Base-by-base conservation (phyloP, 2,888 invertebrate species). In the Entomobrya proxima region DNA sequence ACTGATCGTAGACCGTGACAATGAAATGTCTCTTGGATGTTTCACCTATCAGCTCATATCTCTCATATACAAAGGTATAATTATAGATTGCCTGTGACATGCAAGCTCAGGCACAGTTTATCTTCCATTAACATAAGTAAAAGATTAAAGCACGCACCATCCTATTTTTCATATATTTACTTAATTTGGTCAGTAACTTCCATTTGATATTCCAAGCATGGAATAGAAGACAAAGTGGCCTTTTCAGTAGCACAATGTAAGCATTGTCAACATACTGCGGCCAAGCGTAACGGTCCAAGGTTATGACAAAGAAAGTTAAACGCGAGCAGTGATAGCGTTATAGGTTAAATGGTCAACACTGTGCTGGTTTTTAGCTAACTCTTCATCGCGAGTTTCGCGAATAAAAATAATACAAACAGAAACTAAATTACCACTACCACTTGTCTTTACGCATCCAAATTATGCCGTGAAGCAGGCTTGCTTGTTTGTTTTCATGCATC, bases 51-150 rank as follows among this genome's bases (percentile, higher is more conserved):
- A 61, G 9, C 6, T 21, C 30, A n/a, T 9, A 32, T n/a, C 5
- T n/a, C 5, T 1, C n/a, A 15, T 15, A 30, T n/a, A 61, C 32
- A 32, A n/a, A 11, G 3, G 15, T 2, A 11, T 32, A 18, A 52
- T 61, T 32, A n/a, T 58, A 13, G 61, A 32, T 61, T 61, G n/a
- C n/a, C 61, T 32, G 61, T 61, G 61, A 27, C 32, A 61, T 61
- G 61, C 30, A 15, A 61, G 1, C 15, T 7, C 52, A 52, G 27
- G 18, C 44, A 52, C 7, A 9, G 15, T 58, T 24, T 30, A 58
- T 13, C 13, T 58, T 58, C 58, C 58, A 58, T 58, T 58, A 58
- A 58, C 58, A 58, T 58, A 58, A 7, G 15, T 13, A 11, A 27
- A 18, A n/a, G 11, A 55, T 13, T 11, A 55, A 7, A 52, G 24